Conservation (phyloP, 1,140 invertebrate genomes). For the Solen grandis region DNA sequence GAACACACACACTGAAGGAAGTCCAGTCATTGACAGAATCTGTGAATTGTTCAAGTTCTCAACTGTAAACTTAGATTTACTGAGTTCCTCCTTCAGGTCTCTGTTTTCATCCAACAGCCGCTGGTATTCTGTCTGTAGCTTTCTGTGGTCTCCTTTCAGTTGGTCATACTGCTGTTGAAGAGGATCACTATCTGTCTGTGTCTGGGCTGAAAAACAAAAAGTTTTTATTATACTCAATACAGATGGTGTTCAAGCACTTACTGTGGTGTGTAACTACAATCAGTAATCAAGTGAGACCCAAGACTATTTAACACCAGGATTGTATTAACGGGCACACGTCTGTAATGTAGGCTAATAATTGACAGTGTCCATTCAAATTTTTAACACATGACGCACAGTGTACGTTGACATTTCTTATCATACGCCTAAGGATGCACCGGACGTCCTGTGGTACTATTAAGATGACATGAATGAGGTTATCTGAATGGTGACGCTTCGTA, state of each 20-base stretch:
- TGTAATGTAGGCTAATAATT: background rate
- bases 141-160: background rate
- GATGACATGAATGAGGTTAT: no score
- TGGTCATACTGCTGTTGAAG: conserved; percentile 4
- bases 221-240: background rate
- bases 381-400: background rate
- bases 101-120: conserved; percentile 13
- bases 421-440: no score
- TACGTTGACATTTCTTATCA: no score
- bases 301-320: no score
- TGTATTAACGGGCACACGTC: no score
- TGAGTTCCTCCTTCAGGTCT: background rate
- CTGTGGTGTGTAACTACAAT: background rate
- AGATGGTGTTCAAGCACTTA: background rate
- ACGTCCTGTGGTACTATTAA: no score
- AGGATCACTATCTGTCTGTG: background rate
- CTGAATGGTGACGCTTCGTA: no score
- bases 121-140: conserved; percentile 14
- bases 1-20: conserved; percentile 8
- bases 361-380: background rate
- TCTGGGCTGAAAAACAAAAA: background rate
- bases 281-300: background rate
- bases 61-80: conserved; percentile 12
- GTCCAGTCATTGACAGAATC: conserved; percentile 1
- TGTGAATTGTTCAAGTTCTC: conserved; percentile 1